Percentiles rank a stretch among this genome's conserved stretches.
These are phyloP conservation scores for Cephus spinipes DNA, from an alignment of 2,888 invertebrate genomes.

Conservation along the genomic window DNA sequence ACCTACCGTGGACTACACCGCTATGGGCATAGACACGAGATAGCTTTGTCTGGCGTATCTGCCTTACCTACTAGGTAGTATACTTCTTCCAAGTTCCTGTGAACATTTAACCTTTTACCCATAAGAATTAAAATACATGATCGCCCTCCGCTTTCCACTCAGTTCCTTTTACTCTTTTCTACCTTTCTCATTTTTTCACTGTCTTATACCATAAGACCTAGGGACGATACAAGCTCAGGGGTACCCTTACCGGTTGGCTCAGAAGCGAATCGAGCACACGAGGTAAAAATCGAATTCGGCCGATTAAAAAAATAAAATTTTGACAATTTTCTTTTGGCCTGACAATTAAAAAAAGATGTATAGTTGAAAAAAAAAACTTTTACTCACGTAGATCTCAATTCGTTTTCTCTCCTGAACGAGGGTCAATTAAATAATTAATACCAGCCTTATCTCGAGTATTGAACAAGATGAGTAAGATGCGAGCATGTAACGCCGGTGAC, in stretches of 20 bases:
- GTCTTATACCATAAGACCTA: neutral
- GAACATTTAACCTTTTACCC: conserved; percentile 10
- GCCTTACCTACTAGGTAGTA: neutral
- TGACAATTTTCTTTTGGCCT: neutral
- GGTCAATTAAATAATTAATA: conserved; percentile 29
- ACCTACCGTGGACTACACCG: conserved; percentile 24
- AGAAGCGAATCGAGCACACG: neutral
- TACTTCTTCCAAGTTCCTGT: neutral
- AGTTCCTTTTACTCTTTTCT: neutral
- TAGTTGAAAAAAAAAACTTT: neutral
- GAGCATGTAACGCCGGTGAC: neutral
- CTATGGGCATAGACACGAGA: conserved; percentile 42
- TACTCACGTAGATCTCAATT: neutral
- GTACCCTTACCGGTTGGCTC: neutral
- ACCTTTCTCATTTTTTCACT: neutral
- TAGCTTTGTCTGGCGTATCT: conserved; percentile 43
- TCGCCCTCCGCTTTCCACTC: neutral
- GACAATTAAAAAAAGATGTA: neutral
- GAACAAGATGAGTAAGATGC: conserved; percentile 9
- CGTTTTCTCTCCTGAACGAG: neutral
- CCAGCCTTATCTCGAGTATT: conserved; percentile 25
- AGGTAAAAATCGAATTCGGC: too few species aligned
- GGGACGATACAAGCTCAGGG: neutral
- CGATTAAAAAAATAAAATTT: neutral
- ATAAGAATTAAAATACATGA: neutral